These are phyloP conservation scores for Nylanderia fulva DNA, from an alignment of 1,140 invertebrate species.

Conservation along the genomic window DNA sequence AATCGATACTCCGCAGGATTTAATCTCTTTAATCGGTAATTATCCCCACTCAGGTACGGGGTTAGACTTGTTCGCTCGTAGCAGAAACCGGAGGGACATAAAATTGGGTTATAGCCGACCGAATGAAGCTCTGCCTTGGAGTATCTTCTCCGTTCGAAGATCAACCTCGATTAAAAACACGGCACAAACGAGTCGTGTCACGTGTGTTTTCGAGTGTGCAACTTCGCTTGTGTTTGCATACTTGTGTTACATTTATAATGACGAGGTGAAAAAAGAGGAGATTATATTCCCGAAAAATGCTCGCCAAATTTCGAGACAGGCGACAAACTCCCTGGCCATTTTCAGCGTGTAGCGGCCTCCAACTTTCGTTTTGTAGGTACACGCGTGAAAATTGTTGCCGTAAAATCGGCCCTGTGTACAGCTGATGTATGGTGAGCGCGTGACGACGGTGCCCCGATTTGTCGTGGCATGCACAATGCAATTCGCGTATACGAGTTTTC, in stretches of 20 bases:
- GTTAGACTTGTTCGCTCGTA: conserved; percentile 45
- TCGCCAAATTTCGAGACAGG: background rate
- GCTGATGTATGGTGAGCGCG: background rate
- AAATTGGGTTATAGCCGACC: conserved; percentile 76
- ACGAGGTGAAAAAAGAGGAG: background rate
- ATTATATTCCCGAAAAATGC: background rate
- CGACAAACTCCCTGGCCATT: background rate
- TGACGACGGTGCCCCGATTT: conserved; percentile 57
- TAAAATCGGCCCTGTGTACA: conserved; percentile 20
- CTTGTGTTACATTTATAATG: background rate
- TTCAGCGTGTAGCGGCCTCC: too few relatives aligned
- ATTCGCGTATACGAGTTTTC: background rate
- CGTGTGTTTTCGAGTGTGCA: background rate
- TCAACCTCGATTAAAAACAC: conserved; percentile 65
- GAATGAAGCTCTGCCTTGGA: conserved; percentile 35
- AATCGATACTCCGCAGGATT: conserved; percentile 78
- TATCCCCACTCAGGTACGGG: conserved; percentile 74
- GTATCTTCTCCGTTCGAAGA: conserved; percentile 40
- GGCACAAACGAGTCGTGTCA: conserved; percentile 5
- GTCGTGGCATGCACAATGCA: conserved; percentile 62
- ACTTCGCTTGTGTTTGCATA: background rate
- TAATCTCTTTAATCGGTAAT: conserved; percentile 80
- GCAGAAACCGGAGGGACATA: conserved; percentile 69
- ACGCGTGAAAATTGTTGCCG: conserved; percentile 26
- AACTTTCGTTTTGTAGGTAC: background rate